These are phyloP conservation scores for Myopa testacea DNA, from an alignment of 2,888 invertebrate genomes.

Conservation along the genomic window DNA sequence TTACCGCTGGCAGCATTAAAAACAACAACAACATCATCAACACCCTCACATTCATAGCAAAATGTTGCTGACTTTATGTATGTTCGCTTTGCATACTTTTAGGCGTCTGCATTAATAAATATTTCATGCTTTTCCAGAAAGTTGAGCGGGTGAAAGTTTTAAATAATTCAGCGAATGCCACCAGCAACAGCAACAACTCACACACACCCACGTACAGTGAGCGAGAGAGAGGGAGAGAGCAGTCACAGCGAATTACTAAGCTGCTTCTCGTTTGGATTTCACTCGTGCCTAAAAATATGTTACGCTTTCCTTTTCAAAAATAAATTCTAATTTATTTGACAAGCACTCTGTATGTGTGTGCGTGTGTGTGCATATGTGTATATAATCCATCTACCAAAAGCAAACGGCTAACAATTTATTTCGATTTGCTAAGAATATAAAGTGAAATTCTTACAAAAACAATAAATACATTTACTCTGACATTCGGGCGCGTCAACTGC, in stretches of 20 bases:
- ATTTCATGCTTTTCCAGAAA: not conserved
- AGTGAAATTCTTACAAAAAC: not conserved
- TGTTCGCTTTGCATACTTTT: no score
- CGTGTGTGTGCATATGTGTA: no score
- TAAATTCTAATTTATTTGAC: slow-evolving; percentile 36
- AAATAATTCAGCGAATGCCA: no score
- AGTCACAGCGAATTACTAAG: no score
- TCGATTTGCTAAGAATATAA: no score
- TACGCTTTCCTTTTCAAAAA: slow-evolving; percentile 5
- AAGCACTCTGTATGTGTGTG: not conserved
- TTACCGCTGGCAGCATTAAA: not conserved
- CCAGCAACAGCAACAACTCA: no score
- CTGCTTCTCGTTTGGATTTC: not conserved
- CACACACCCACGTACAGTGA: no score
- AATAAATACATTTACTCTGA: slow-evolving; percentile 16
- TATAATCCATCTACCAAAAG: no score
- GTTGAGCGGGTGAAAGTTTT: no score
- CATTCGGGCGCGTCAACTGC: not conserved
- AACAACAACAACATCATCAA: not conserved
- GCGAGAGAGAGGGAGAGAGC: no score
- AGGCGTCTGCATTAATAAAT: not conserved
- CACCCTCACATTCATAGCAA: not conserved
- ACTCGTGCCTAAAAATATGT: slow-evolving; percentile 26
- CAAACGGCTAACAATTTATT: no score
- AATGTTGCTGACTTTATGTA: not conserved